phyloP scores from a whole-genome alignment of 2,888 invertebrate genomes.

The Drosophila stalkeri region DNA sequence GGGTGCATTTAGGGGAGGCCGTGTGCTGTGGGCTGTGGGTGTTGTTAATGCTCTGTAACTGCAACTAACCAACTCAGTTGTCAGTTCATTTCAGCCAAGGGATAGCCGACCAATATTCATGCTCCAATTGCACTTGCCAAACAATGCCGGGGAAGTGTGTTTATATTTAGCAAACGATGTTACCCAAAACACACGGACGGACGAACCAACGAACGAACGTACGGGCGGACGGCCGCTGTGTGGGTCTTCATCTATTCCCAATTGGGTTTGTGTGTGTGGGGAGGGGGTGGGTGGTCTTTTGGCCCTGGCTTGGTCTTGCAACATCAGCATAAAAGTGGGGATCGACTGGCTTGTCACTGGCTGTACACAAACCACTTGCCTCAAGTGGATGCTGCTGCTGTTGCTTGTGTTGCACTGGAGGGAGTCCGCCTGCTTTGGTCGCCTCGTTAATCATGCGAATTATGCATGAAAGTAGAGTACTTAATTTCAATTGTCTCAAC shows the following conservation, averaged over 20 bases:
- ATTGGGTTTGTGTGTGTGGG: background rate
- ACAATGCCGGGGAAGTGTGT: conserved; percentile 68
- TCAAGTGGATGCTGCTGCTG: conserved; percentile 60
- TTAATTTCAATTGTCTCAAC: conserved; percentile 81
- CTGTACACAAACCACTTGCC: conserved; percentile 61
- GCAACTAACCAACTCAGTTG: conserved; percentile 53
- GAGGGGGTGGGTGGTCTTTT: background rate
- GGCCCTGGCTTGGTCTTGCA: conserved; percentile 48
- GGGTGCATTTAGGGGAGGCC: background rate
- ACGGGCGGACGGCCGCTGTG: background rate
- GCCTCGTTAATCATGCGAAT: conserved; percentile 79
- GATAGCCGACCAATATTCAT: conserved; percentile 69
- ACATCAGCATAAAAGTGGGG: conserved; percentile 66
- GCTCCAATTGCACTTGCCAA: conserved; percentile 76
- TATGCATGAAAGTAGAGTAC: conserved; percentile 80
- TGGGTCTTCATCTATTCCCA: conserved; percentile 1
- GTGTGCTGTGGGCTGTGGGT: background rate
- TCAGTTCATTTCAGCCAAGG: conserved; percentile 34
- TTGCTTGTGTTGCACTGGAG: conserved; percentile 12
- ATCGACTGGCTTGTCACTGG: conserved; percentile 66
- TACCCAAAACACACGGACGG: conserved; percentile 30
- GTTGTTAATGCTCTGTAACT: conserved; percentile 43
- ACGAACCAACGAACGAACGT: background rate
- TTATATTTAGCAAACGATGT: conserved; percentile 75
- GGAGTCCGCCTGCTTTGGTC: conserved; percentile 17